Percentiles rank a stretch among this genome's conserved stretches.
Conservation (phyloP, 2,888 invertebrate genomes). For the Protophormia terraenovae region DNA sequence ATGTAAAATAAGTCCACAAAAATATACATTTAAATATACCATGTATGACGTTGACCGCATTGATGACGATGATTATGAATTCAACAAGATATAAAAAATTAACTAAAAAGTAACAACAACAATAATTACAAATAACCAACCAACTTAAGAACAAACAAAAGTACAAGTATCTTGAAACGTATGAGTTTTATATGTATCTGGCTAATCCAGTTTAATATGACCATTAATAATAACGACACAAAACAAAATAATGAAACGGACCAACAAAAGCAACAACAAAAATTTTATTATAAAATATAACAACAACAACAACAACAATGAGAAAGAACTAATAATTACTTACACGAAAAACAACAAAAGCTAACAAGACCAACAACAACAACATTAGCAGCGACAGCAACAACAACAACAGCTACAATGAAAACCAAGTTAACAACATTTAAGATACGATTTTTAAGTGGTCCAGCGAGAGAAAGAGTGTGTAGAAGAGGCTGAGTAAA, state of each 20-base stretch:
- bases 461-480: neutral
- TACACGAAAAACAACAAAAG: conserved; percentile 65
- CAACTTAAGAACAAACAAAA: neutral
- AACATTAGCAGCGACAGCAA: conserved; percentile 70
- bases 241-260: conserved; percentile 69
- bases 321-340: conserved; percentile 52
- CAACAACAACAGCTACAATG: conserved; percentile 55
- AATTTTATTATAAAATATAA: conserved; percentile 28
- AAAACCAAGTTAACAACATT: conserved; percentile 59
- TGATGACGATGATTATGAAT: conserved; percentile 58
- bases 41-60: conserved; percentile 49
- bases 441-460: conserved; percentile 54
- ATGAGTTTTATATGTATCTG: conserved; percentile 30
- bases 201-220: conserved; percentile 74
- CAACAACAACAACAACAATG: conserved; percentile 22
- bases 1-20: conserved; percentile 26
- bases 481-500: neutral
- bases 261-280: conserved; percentile 20
- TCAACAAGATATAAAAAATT: conserved; percentile 47
- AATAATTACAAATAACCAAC: conserved; percentile 22
- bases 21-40: neutral
- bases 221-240: conserved; percentile 74
- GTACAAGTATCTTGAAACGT: conserved; percentile 36
- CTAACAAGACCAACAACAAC: conserved; percentile 52
- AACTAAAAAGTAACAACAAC: conserved; percentile 34